phyloP scores from a whole-genome alignment of 2,888 invertebrate genomes.

The Muschampia plurimacula region DNA sequence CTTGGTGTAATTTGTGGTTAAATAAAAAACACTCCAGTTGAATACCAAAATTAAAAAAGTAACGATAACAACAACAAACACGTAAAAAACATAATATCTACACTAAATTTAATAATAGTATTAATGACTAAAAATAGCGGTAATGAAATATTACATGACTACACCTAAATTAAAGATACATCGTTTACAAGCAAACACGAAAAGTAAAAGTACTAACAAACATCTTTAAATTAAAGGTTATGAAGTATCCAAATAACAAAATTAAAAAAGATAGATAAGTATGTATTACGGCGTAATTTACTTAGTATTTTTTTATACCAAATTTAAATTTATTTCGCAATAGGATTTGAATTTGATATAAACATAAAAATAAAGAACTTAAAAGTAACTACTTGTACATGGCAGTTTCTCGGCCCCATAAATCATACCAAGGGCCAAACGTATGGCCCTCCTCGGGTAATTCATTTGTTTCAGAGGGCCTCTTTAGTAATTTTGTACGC shows the following conservation, averaged over 20 bases:
- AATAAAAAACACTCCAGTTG: slow-evolving; percentile 26
- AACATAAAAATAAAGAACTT: slow-evolving; percentile 51
- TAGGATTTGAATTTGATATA: slow-evolving; percentile 36
- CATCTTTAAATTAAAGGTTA: slow-evolving; percentile 25
- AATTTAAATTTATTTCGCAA: not conserved
- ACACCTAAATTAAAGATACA: slow-evolving; percentile 34
- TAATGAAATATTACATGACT: slow-evolving; percentile 30
- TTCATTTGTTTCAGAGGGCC: slow-evolving; percentile 77
- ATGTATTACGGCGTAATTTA: not conserved
- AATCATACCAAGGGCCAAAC: slow-evolving; percentile 95
- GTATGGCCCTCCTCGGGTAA: slow-evolving; percentile 88
- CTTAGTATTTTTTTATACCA: not conserved
- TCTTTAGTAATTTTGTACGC: slow-evolving; percentile 89
- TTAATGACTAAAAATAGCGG: slow-evolving; percentile 38
- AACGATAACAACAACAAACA: slow-evolving; percentile 39
- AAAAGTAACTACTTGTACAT: slow-evolving; percentile 80
- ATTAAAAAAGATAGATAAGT: not conserved
- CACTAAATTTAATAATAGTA: slow-evolving; percentile 35
- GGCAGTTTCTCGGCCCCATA: slow-evolving; percentile 92
- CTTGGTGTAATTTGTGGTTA: slow-evolving; percentile 15
- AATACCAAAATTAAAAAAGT: slow-evolving; percentile 39
- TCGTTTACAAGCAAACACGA: slow-evolving; percentile 30
- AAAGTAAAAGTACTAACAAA: slow-evolving; percentile 12
- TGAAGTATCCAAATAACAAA: slow-evolving; percentile 36
- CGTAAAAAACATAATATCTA: slow-evolving; percentile 41